Evolutionary conservation across 2,797 vertebrate genomes (phyloP), one percentile per base, ranked within the genome.

Genomic region (Sebastes vulpes): DNA sequence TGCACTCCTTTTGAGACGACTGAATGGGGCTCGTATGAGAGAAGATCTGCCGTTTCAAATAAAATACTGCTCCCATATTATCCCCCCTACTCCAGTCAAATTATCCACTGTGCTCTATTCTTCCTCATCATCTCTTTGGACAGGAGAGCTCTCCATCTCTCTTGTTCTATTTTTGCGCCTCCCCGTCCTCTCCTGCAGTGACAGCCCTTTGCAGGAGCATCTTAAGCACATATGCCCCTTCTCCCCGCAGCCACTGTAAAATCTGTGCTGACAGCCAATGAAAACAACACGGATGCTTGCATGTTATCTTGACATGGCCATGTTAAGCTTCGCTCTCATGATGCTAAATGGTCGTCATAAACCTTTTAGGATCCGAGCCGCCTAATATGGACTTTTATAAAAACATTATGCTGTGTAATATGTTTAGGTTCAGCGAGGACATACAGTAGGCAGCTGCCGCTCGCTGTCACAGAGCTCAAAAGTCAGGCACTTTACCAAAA

Each of bases 301-400:
- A 94, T 96, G 96, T 96, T 97, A 96, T 96, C 96, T 96, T 96
- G 95, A 96, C 95, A 95, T 89, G 94, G 93, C 95, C 95, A 93
- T 94, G 95, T 94, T 96, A 96, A 96, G 95, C 96, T 91, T 79
- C 78, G 83, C 95, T 95, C 94, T 91, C 89, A 69, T 91, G 93
- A 95, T 93, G 94, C 92, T 96, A 95, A 96, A 96, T 94, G 94
- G 95, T 93, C 95, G 92, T 95, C 95, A 94, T 96, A 96, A 96
- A 95, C 96, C 95, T 93, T 96, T 96, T 96, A 95, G 81, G 92
- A 96, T 95, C 88, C 75, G 80, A 75, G 79, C 77, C 67, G 92
- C 89, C 94, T 95, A 94, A 96, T 95, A 91, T 94, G 92, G 92
- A 94, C 95, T 94, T 92, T 89, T 92, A 91, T 92, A 81, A 94